Evolutionary conservation across 2,113 vertebrate genomes (phyloP).

Genomic region (Mus spicilegus): DNA sequence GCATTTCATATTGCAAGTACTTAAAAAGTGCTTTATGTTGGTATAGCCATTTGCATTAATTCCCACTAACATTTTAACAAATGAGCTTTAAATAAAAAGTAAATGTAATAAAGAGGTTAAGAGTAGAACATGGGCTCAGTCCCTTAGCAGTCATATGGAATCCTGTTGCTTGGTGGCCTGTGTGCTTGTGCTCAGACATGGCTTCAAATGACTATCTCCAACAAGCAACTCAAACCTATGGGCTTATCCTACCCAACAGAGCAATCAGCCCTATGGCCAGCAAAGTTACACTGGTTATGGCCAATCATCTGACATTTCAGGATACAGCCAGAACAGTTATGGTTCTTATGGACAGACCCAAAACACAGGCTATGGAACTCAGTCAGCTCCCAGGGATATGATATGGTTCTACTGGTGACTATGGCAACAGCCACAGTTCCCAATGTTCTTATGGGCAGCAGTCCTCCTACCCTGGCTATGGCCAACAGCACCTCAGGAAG

Average conservation of each 20-base stretch:
- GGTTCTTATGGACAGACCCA: conserved; percentile 90
- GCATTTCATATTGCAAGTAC: conserved; percentile 99
- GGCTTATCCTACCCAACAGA: too few relatives aligned
- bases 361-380: conserved; percentile 74
- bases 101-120: conserved; percentile 97
- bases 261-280: too few relatives aligned
- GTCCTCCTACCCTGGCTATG: conserved; percentile 83
- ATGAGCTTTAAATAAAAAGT: conserved; percentile 98
- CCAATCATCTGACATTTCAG: conserved; percentile 88
- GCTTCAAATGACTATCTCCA: background rate
- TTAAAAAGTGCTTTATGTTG: conserved; percentile 99
- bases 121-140: conserved; percentile 92
- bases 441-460: too few relatives aligned
- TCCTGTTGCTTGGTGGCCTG: background rate
- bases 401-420: too few relatives aligned
- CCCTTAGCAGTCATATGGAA: too few relatives aligned
- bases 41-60: conserved; percentile 99
- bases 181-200: background rate
- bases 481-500: conserved; percentile 89
- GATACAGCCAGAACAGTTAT: conserved; percentile 91
- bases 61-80: conserved; percentile 99
- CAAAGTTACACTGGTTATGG: conserved; percentile 35
- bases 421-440: too few relatives aligned
- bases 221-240: background rate
- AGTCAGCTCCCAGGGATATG: too few relatives aligned